Percentiles rank a stretch among this genome's conserved stretches.
phyloP scores from a whole-genome alignment of 2,888 invertebrate genomes.

The Uloborus plumipes region DNA sequence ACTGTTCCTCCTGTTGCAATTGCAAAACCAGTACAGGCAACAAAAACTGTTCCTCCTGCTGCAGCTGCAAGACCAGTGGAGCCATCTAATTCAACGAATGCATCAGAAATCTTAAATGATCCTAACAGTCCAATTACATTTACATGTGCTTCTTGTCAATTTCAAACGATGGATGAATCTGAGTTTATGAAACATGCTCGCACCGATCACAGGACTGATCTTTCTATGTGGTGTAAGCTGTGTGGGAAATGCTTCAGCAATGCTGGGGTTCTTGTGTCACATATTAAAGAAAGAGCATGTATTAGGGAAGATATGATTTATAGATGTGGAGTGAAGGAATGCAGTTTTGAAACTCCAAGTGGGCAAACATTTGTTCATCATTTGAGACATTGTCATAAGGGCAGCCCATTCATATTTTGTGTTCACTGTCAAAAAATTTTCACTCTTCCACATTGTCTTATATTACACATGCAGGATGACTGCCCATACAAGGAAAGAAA shows the following conservation, averaged over 20 bases:
- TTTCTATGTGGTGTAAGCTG: conserved; percentile 60
- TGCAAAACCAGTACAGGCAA: not conserved
- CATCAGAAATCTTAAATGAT: not conserved
- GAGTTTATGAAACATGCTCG: conserved; percentile 61
- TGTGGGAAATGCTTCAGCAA: conserved; percentile 59
- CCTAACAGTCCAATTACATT: conserved; percentile 8
- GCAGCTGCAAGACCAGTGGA: not conserved
- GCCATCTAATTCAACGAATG: not conserved
- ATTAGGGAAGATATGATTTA: conserved; percentile 53
- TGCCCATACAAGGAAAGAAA: conserved; percentile 53
- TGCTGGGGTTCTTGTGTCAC: conserved; percentile 55
- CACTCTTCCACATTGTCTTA: conserved; percentile 57
- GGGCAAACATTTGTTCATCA: conserved; percentile 63
- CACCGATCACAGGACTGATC: conserved; percentile 51
- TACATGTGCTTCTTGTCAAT: conserved; percentile 57
- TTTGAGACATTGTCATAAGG: conserved; percentile 56
- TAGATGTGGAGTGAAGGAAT: conserved; percentile 55
- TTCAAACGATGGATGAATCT: conserved; percentile 28
- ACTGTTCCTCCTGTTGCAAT: not conserved
- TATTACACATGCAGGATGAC: conserved; percentile 61
- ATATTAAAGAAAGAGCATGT: conserved; percentile 48
- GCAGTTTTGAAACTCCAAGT: conserved; percentile 44
- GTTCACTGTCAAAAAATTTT: conserved; percentile 60
- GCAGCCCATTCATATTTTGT: conserved; percentile 60
- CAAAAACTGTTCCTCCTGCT: conserved; percentile 6